A percentile compares a stretch with the other conserved stretches of the same genome.
These are phyloP conservation scores for Amazona guildingii DNA, from an alignment of 2,113 vertebrate genomes.

Conservation along the genomic window DNA sequence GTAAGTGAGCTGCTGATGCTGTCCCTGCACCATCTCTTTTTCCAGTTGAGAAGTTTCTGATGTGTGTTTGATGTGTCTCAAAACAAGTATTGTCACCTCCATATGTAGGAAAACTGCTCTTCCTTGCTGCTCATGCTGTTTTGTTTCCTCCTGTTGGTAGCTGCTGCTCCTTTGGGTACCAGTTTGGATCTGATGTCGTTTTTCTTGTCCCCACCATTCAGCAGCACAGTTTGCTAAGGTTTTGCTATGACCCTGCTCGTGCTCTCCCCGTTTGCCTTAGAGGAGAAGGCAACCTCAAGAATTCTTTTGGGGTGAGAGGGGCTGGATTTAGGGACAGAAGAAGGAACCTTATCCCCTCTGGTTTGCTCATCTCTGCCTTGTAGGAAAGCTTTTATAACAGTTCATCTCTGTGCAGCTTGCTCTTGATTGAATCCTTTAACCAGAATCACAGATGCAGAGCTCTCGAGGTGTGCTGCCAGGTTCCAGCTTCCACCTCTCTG, in stretches of 20 bases:
- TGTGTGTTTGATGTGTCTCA: not conserved
- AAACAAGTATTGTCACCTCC: accelerated
- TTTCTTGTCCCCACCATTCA: not conserved
- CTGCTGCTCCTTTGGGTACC: not conserved
- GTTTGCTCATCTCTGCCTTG: not conserved
- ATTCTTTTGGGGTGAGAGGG: accelerated
- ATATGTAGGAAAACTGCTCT: not conserved
- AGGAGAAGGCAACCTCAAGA: not conserved
- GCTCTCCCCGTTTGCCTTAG: not conserved
- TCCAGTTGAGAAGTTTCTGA: not conserved
- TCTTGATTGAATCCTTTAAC: not conserved
- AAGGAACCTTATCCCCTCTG: not conserved
- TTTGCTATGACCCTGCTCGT: not conserved
- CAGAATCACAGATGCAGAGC: not conserved
- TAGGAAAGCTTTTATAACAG: not conserved
- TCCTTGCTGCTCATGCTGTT: not conserved
- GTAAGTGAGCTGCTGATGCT: constrained; percentile 76
- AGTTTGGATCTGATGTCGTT: not conserved
- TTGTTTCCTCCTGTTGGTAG: not conserved
- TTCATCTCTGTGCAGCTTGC: not conserved
- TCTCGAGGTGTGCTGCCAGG: not conserved
- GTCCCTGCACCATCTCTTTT: not conserved
- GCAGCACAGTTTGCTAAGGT: not conserved
- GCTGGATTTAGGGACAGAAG: not conserved
- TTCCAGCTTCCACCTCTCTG: not conserved